Evolutionary conservation across 2,797 vertebrate genomes (phyloP).

Genomic region (Falco rusticolus): DNA sequence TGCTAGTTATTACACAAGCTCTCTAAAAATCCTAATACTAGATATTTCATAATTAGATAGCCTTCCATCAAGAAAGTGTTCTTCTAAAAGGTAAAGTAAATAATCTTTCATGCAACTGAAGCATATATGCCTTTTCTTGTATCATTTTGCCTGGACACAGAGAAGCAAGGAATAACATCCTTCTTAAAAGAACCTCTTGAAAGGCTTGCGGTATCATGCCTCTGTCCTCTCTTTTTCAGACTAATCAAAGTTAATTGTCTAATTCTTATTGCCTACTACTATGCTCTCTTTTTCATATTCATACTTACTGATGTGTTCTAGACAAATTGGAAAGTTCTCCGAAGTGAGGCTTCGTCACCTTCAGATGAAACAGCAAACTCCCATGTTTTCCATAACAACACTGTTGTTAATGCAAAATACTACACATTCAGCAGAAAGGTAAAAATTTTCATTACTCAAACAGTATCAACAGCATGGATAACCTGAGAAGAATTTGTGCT

Average conservation of each 20-base stretch:
- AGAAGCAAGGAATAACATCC: background rate
- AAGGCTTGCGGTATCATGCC: background rate
- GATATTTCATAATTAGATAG: background rate
- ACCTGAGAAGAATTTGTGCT: background rate
- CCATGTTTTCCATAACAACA: background rate
- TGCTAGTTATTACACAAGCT: background rate
- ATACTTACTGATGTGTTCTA: background rate
- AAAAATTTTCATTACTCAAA: background rate
- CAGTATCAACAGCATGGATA: background rate
- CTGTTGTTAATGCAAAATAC: background rate
- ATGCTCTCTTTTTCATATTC: background rate
- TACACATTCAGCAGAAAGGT: background rate
- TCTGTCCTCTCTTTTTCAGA: background rate
- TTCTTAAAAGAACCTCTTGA: background rate
- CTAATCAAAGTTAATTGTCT: background rate
- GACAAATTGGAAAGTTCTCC: background rate
- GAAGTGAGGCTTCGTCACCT: background rate
- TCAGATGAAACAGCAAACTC: background rate
- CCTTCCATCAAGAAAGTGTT: background rate
- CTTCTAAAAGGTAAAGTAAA: background rate
- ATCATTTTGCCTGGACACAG: background rate
- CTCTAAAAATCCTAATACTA: background rate
- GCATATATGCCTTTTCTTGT: background rate
- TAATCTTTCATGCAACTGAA: background rate
- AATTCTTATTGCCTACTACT: background rate